Base-by-base conservation (phyloP, 2,113 vertebrate species). In the Pica pica region DNA sequence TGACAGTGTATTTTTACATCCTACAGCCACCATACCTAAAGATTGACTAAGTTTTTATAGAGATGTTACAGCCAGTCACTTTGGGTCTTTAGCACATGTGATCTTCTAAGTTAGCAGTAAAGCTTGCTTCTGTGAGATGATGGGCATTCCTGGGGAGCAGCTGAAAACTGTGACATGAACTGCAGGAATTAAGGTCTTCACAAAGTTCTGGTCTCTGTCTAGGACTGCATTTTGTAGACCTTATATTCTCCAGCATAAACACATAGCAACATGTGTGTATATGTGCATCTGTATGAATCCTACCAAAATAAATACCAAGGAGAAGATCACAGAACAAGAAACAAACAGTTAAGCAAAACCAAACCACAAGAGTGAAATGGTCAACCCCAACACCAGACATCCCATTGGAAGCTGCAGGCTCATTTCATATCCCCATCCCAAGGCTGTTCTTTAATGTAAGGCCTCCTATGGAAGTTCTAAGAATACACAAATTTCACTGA, bases 11-110 rank as follows among this genome's bases (percentile, higher is more conserved):
- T 35, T 91, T 87, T 79, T 28, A 65, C 42, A 33, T 69, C 31
- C 41, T 47, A 75, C 17, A 83, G 64, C 15, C 70, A 93, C 41
- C 10, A 57, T 4, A 70, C 16, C 17, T 84, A 49, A 88, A 53
- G 37, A 68, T 0, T 28, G 16, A 65, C 28, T 35, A 44, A 50
- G 24, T 30, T 71, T 77, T 92, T 2, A 1, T 14, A 33, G 7
- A 81, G 55, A 47, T 8, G 5, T 64, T 50, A 70, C 2, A 24
- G 39, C 6, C 24, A 76, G 20, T 16, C 49, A 46, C 37, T 88
- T 77, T 0, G 0, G 33, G 50, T 69, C 63, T 63, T 73, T 10
- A 57, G 59, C 33, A 44, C 7, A 16, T 2, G 13, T 1, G 0
- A 30, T n/a, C 41, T 47, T 50, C 31, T 35, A 73, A 60, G 27